A percentile compares a stretch with the other conserved stretches of the same genome.
Conservation (phyloP, 1,140 invertebrate genomes). For the Glossosoma conforme region DNA sequence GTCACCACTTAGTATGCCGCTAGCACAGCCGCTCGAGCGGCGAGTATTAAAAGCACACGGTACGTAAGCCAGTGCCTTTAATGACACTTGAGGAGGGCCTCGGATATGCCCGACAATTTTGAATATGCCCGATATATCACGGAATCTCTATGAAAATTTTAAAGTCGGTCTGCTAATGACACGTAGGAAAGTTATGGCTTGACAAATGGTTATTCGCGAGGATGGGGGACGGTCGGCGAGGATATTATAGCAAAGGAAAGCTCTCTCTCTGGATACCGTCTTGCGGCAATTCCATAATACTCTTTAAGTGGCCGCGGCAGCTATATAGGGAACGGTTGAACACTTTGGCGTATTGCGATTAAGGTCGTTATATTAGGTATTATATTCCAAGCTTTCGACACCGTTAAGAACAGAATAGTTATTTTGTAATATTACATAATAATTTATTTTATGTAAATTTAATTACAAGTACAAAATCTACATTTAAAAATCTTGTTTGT, state of each 20-base stretch:
- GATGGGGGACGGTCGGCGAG: constrained; percentile 24
- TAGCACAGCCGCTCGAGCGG: background rate
- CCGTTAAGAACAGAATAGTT: no score
- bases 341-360: no score
- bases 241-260: constrained; percentile 30
- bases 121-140: constrained; percentile 32
- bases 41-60: constrained; percentile 28
- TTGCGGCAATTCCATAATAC: constrained; percentile 29
- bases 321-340: no score
- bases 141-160: constrained; percentile 33
- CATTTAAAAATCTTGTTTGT: no score
- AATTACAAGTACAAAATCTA: no score
- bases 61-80: constrained; percentile 26
- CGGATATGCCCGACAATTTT: constrained; percentile 28
- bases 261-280: constrained; percentile 27
- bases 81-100: constrained; percentile 17
- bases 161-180: constrained; percentile 33
- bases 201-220: constrained; percentile 28
- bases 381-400: no score
- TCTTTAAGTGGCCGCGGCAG: constrained; percentile 22
- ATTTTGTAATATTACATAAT: no score
- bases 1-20: constrained; percentile 29
- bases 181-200: constrained; percentile 31
- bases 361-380: no score
- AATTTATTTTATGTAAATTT: no score